Evolutionary conservation across 92 coral and sea anemone genomes (phyloP), one percentile per base, ranked within the genome.

Genomic region (Chrysogorgia sp.): DNA sequence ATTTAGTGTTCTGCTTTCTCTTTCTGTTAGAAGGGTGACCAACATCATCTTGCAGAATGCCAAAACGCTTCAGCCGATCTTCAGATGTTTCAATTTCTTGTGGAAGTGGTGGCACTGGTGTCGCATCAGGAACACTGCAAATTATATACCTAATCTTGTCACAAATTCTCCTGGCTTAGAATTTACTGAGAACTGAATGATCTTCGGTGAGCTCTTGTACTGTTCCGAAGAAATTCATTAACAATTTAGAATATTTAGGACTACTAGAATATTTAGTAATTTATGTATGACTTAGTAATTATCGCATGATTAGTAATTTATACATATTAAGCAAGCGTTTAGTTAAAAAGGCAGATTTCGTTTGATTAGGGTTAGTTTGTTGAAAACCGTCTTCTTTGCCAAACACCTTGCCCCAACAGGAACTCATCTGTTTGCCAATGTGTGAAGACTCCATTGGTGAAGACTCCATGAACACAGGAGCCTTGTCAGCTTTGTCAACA

Each of bases 271-370:
- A 10, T 23, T 28, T 31, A 25, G 61, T 10, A 75, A 49, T 40
- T 83, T 69, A 19, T 63, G 77, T 14, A 58, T 64, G 77, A 76
- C 53, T 26, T 75, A 41, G 31, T 75, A 61, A 62, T 85, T 72
- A 72, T 72, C 76, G 33, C 85, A 61, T 47, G 61, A 68, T 23
- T 56, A 71, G 47, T 40, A 76, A 24, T 49, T 47, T 24, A 69
- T 50, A 35, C 83, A n/a, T n/a, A n/a, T n/a, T n/a, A n/a, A n/a
- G n/a, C n/a, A n/a, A n/a, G n/a, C n/a, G 57, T 66, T 87, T 87
- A 52, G 76, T 66, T 37, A 75, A 40, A 24, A 85, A 45, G 22
- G 83, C 87, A 12, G 87, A 81, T 41, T 76, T 77, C 68, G 84
- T 88, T 12, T 86, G 74, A 45, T 79, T 56, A 21, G 71, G 20